A percentile compares a stretch with the other conserved stretches of the same genome.
These are phyloP conservation scores for Apocheima hispidaria DNA, from an alignment of 2,888 invertebrate genomes.

Conservation along the genomic window DNA sequence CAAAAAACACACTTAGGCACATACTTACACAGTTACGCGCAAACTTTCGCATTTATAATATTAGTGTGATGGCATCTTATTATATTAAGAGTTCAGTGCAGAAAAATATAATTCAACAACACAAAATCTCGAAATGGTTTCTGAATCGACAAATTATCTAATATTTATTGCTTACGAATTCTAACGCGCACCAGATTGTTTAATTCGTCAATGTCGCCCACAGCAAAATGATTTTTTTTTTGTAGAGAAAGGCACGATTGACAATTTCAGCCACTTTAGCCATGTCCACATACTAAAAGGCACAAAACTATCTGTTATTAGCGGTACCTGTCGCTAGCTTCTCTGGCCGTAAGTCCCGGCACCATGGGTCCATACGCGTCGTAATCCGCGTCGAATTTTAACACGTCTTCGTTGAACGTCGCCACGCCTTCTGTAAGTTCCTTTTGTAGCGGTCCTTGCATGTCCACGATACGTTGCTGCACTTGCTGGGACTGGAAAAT, in stretches of 20 bases:
- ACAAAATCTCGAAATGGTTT: too few species aligned
- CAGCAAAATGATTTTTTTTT: not conserved
- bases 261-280: not conserved
- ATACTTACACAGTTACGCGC: too few species aligned
- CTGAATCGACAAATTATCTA: too few species aligned
- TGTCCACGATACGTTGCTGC: slow-evolving; percentile 89
- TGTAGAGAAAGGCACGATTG: too few species aligned
- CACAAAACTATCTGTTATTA: not conserved
- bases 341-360: slow-evolving; percentile 92
- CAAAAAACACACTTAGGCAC: too few species aligned
- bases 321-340: slow-evolving; percentile 92
- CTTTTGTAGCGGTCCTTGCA: slow-evolving; percentile 90
- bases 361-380: slow-evolving; percentile 94
- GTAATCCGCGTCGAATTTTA: slow-evolving; percentile 90
- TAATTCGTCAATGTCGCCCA: too few species aligned
- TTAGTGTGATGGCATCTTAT: too few species aligned
- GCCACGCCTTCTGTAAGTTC: slow-evolving; percentile 90
- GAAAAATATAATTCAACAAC: too few species aligned
- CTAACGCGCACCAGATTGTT: too few species aligned
- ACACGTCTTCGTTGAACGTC: slow-evolving; percentile 88
- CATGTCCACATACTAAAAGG: not conserved
- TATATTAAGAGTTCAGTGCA: too few species aligned
- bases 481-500: slow-evolving; percentile 87
- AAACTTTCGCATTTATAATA: too few species aligned
- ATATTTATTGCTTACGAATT: too few species aligned